Conservation (phyloP, 2,888 invertebrate species). For the Argyra leucocephala region DNA sequence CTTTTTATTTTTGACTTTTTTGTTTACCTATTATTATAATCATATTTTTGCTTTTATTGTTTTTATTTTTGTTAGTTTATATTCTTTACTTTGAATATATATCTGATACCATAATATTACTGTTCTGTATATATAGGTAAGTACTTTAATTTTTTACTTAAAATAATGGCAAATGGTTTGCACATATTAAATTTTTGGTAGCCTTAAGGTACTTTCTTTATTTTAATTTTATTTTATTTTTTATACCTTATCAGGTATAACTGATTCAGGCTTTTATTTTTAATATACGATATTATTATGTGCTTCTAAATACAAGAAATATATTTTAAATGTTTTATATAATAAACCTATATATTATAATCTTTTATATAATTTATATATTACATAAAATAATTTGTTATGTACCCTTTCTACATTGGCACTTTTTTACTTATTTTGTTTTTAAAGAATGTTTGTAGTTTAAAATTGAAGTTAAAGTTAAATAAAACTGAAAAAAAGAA, state of each 20-base stretch:
- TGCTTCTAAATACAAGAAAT: no score
- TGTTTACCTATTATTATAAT: neutral
- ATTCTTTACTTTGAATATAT: neutral
- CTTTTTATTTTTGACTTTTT: neutral
- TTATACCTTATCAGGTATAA: slow-evolving; percentile 3
- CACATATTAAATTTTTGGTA: neutral
- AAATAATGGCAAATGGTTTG: neutral
- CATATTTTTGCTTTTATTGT: neutral
- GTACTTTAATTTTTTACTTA: neutral
- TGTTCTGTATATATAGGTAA: neutral
- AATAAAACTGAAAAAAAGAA: no score
- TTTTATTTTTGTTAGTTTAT: neutral
- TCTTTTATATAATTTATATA: no score
- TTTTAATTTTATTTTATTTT: no score
- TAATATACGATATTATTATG: no score
- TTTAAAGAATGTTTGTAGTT: no score
- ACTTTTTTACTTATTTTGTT: no score
- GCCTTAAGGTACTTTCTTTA: slow-evolving; percentile 6
- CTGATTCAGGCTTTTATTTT: neutral
- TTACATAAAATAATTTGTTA: no score
- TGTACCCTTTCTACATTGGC: no score
- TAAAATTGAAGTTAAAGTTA: no score
- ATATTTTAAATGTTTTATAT: no score
- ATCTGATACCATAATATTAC: neutral
- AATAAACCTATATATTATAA: no score